A percentile compares a stretch with the other conserved stretches of the same genome.
Evolutionary conservation across 2,797 vertebrate genomes (phyloP).

Genomic region (Pangasius sanitwongsei): DNA sequence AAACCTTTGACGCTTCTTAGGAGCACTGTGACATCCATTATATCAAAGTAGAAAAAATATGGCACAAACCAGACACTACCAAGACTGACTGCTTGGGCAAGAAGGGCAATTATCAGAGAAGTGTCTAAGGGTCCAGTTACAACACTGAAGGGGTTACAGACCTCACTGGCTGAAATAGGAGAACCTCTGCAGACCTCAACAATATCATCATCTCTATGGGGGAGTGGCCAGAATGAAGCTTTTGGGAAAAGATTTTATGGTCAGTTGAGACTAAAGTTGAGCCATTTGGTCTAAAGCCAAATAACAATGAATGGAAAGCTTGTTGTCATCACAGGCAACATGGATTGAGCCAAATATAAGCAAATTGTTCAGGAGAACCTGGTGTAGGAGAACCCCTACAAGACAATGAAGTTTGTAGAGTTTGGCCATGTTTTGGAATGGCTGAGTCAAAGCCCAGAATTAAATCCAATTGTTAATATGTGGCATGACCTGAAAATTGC

Average conservation of each 20-base stretch:
- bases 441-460: background rate
- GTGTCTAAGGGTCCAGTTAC: background rate
- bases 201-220: background rate
- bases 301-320: background rate
- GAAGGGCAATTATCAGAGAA: background rate
- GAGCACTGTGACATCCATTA: background rate
- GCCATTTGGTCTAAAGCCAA: background rate
- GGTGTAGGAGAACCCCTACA: background rate
- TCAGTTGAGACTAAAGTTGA: background rate
- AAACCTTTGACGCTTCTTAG: background rate
- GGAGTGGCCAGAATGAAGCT: background rate
- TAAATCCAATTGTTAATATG: background rate
- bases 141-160: background rate
- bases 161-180: background rate
- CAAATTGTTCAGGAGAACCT: background rate
- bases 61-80: background rate
- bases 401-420: background rate
- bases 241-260: background rate
- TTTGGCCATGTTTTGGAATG: background rate
- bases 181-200: slow-evolving; percentile 2
- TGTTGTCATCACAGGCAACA: background rate
- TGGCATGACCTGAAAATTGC: background rate
- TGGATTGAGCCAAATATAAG: background rate
- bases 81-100: background rate
- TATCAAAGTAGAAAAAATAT: background rate